Conservation (phyloP, 1,140 invertebrate species). For the Hestina assimilis region DNA sequence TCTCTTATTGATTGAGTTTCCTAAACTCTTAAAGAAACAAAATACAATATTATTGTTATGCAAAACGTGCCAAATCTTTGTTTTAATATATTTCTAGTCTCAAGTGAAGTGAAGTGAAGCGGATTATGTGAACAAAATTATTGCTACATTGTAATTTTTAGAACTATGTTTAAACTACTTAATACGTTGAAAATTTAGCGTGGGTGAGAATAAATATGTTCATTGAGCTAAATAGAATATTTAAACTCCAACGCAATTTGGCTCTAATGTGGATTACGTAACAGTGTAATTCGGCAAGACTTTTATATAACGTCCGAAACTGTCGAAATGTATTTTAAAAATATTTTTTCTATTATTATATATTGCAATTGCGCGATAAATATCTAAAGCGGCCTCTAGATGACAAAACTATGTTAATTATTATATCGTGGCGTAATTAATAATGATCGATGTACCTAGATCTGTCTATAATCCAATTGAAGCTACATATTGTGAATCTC, state of each 20-base stretch:
- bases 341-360: too few species aligned
- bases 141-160: constrained; percentile 36
- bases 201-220: constrained; percentile 27
- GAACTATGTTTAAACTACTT: constrained; percentile 36
- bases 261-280: constrained; percentile 20
- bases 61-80: constrained; percentile 15
- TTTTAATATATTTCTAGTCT: constrained; percentile 3
- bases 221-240: constrained; percentile 24
- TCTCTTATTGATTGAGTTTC: not conserved
- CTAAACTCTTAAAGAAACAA: constrained; percentile 1
- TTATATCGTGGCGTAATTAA: too few species aligned
- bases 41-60: constrained; percentile 11
- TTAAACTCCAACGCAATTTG: constrained; percentile 25
- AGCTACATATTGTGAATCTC: too few species aligned
- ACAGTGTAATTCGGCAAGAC: not conserved
- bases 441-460: too few species aligned
- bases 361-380: too few species aligned
- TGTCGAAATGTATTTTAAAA: too few species aligned
- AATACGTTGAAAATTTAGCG: constrained; percentile 17
- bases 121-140: not conserved
- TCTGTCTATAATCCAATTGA: too few species aligned
- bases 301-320: too few species aligned
- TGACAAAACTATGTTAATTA: too few species aligned
- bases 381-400: too few species aligned
- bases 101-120: not conserved